Evolutionary conservation across 2,888 invertebrate species (phyloP).

Genomic region (Pterobdella sp.): DNA sequence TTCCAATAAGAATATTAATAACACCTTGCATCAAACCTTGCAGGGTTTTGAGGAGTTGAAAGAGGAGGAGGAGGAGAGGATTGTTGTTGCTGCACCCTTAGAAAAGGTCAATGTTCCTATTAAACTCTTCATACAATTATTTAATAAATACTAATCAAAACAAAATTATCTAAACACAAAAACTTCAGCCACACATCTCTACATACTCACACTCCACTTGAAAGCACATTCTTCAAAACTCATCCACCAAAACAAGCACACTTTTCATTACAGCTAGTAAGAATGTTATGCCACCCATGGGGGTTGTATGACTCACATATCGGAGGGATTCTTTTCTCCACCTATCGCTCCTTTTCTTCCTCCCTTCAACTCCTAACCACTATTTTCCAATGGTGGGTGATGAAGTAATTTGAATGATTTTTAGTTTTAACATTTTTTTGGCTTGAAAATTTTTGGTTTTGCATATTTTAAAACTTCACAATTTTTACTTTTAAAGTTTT

Average conservation of each 20-base stretch:
- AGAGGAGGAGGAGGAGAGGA: conserved; percentile 8
- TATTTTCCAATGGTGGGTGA: conserved; percentile 19
- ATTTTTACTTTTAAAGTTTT: too few relatives aligned
- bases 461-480: too few relatives aligned
- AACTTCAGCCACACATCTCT: background rate
- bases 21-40: too few relatives aligned
- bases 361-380: conserved; percentile 1
- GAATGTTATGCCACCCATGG: conserved; percentile 17
- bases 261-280: conserved; percentile 15
- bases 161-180: too few relatives aligned
- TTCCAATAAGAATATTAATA: too few relatives aligned
- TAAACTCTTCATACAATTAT: background rate
- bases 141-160: background rate
- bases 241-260: conserved; percentile 6
- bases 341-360: conserved; percentile 24
- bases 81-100: background rate
- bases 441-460: too few relatives aligned
- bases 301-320: conserved; percentile 22
- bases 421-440: too few relatives aligned
- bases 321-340: conserved; percentile 21
- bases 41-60: background rate
- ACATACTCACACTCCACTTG: background rate
- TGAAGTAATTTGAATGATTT: background rate
- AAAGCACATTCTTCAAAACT: too few relatives aligned
- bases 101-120: background rate